Base-by-base conservation (phyloP, 1,140 invertebrate genomes). In the Zaprionus inermis region DNA sequence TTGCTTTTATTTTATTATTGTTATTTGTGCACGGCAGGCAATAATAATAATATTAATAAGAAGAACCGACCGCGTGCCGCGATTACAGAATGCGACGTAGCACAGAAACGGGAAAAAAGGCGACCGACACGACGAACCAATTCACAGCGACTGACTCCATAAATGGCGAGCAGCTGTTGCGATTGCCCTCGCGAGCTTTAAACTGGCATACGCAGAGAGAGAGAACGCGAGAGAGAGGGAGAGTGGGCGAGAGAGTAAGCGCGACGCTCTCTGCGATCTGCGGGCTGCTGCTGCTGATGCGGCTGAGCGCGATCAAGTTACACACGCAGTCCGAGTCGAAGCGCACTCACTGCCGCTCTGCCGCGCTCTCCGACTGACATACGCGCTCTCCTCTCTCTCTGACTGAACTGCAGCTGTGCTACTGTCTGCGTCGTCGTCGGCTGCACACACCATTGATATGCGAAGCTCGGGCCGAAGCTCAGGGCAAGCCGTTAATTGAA, bases 111-210 rank as follows among this genome's bases (percentile, higher is more conserved):
- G n/a, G 14, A n/a, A n/a, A n/a, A 38, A n/a, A 38, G 36, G 16
- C 38, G 55, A 83, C 81, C 81, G 76, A 82, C 76, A 72, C 81
- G 76, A 66, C 79, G 72, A 69, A 84, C 64, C 72, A 79, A 79
- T 84, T 78, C 63, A 73, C 72, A 79, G 70, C 80, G 74, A 88
- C 66, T 89, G 83, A 75, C 80, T 88, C 83, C 83, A 78, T 88
- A 88, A 83, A 88, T 88, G 83, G 84, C 55, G 73, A 88, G 83
- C 83, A 88, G 83, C 83, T 88, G 83, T 89, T 88, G 84, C 61
- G 52, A 65, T 44, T 44, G 38, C 38, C 38, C 11, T 60, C 38
- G 65, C 55, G 24, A 85, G 81, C 78, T 77, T 77, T 73, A 46
- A 58, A 61, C 41, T 51, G 63, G 24, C 16, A 18, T 20, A 9